A percentile compares a stretch with the other conserved stretches of the same genome.
Evolutionary conservation across 1,140 invertebrate genomes (phyloP).

Genomic region (Neuroterus valhalla): DNA sequence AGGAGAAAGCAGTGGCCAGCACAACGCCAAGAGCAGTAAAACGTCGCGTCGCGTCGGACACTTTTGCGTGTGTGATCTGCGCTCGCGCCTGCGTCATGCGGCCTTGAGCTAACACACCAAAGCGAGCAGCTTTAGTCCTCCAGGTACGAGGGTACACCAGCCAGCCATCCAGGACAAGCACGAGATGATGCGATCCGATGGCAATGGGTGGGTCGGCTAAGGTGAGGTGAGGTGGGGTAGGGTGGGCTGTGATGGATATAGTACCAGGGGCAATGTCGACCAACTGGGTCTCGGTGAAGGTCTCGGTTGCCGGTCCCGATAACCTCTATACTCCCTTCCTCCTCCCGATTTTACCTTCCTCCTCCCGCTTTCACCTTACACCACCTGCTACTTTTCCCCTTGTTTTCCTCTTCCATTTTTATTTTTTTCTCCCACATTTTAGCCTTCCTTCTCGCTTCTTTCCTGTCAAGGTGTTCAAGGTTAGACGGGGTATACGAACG

Average conservation of each 20-base stretch:
- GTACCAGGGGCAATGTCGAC: slow-evolving; percentile 74
- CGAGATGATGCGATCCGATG: slow-evolving; percentile 14
- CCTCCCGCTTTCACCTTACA: slow-evolving; percentile 5
- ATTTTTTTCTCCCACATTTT: slow-evolving; percentile 28
- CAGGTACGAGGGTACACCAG: slow-evolving; percentile 31
- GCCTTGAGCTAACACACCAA: slow-evolving; percentile 15
- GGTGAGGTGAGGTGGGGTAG: slow-evolving; percentile 38
- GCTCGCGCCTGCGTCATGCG: slow-evolving; percentile 65
- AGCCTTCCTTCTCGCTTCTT: slow-evolving; percentile 23
- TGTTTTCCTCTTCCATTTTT: neutral
- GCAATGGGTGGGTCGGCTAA: slow-evolving; percentile 38
- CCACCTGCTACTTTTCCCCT: slow-evolving; percentile 4
- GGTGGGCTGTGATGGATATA: slow-evolving; percentile 57
- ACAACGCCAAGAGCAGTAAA: slow-evolving; percentile 45
- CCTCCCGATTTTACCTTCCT: slow-evolving; percentile 8
- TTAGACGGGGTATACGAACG: no score
- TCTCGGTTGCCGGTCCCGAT: slow-evolving; percentile 57
- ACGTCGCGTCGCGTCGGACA: slow-evolving; percentile 42
- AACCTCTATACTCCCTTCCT: slow-evolving; percentile 36
- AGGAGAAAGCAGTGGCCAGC: slow-evolving; percentile 49
- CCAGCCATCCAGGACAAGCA: slow-evolving; percentile 30
- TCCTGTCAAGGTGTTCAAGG: neutral
- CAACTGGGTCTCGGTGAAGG: slow-evolving; percentile 75
- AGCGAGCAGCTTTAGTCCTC: slow-evolving; percentile 22
- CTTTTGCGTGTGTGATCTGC: slow-evolving; percentile 51